Base-by-base conservation (phyloP, 2,797 vertebrate genomes). In the Bucorvus abyssinicus region DNA sequence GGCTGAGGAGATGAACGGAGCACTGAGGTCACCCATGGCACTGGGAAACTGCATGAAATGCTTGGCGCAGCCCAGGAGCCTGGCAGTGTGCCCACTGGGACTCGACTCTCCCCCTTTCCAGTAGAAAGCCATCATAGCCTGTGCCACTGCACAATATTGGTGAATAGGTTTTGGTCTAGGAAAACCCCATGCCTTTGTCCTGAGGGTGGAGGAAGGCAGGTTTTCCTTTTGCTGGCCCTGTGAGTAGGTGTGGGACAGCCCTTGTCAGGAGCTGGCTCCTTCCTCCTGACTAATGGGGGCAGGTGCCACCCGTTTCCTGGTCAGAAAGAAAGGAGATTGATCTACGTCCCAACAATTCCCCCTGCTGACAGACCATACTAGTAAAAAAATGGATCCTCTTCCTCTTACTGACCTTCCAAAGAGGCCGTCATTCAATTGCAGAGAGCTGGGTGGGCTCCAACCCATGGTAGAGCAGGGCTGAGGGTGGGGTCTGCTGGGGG, bases 391-490 rank as follows among this genome's bases (percentile, higher is more conserved):
- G 16, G 36, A 45, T 52, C 21, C 5, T 69, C 19, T 50, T 80
- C 32, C 36, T 69, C 29, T 30, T 63, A 20, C 3, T 45, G 42
- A 67, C 17, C n/a, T 36, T 65, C 26, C 1, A 1, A 60, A 71
- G n/a, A 47, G 22, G 53, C 47, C 0, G 0, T 21, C 8, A 4
- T 13, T 84, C 1, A 5, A 32, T 10, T 67, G 64, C 32, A 23
- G 47, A 69, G 60, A 53, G 30, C 0, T 0, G 36, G 61, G 61
- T 71, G 70, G 61, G 40, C 49, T 87, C 56, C 45, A 52, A 9
- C 0, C 0, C 26, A 18, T 0, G 1, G 67, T 0, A 49, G 1
- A 65, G 30, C 29, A 30, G 30, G 59, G 52, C 50, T 57, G 50
- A 83, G 45, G 27, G 24, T 24, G 34, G n/a, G 55, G 50, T 40